Base-by-base conservation (phyloP, 2,797 vertebrate species). In the Pangasius mekongensis region DNA sequence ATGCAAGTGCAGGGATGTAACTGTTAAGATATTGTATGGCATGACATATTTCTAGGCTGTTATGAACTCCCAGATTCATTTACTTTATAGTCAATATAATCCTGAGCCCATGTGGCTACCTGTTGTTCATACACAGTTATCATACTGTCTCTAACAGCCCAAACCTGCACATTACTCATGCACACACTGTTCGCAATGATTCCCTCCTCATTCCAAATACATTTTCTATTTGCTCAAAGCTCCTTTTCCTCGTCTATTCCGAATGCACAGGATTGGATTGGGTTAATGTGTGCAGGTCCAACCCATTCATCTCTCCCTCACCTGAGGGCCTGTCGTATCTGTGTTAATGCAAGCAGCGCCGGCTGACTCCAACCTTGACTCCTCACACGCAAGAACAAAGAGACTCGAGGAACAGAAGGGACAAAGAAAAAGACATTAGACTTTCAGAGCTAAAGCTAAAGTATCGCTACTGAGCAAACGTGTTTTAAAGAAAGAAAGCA, bases 231-330 rank as follows among this genome's bases (percentile, higher is more conserved):
- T 90, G 87, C 90, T 90, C 89, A 90, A 91, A 91, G 87, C 87
- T 86, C 60, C 87, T 89, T 91, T 91, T 89, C 67, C 76, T 54
- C 47, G 49, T 86, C 83, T 69, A 88, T 84, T 91, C 77, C 18
- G 60, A 83, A 90, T 88, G 84, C 66, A 52, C 78, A 88, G 88
- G 85, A 88, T 88, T 87, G 88, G 88, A 82, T 73, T 85, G 87
- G 87, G 90, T 90, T 91, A 94, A 93, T 92, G 90, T 85, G 89
- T 90, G 90, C 87, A 84, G 83, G 91, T 89, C 83, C 62, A 83
- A 87, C 83, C 86, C 85, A 91, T 90, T 90, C 90, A 90, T 89
- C 88, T 91, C 86, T 83, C 66, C 82, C 49, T 90, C 62, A 91
- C 90, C 91, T 58, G 86, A 90, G 91, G 91, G 90, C 90, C 90